These are phyloP conservation scores for Ambastaia sidthimunki DNA, from an alignment of 2,797 vertebrate species.

Conservation along the genomic window DNA sequence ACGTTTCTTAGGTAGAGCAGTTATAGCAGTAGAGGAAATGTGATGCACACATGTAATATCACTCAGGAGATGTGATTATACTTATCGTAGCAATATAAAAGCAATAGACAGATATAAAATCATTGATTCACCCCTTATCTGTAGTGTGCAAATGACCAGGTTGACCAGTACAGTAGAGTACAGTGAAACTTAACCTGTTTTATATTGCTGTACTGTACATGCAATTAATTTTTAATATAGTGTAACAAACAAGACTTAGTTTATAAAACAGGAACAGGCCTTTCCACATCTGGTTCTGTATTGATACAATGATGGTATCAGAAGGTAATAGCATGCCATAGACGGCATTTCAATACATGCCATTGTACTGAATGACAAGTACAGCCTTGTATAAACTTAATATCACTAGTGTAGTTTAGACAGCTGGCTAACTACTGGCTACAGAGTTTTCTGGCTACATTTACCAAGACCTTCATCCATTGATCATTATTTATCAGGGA, in stretches of 20 bases:
- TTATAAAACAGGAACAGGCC: no score
- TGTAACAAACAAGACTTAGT: no score
- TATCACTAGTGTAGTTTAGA: no score
- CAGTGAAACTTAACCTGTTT: background rate
- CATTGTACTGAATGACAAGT: no score
- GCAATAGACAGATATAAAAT: background rate
- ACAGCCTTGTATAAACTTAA: no score
- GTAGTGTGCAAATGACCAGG: background rate
- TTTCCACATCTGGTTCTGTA: no score
- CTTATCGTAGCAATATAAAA: background rate
- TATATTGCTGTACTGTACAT: background rate
- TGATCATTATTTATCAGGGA: conserved; percentile 20
- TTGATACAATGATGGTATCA: no score
- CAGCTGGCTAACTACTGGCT: background rate
- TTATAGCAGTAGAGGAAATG: conserved; percentile 32
- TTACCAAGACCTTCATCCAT: conserved; percentile 7
- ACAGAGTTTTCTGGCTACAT: background rate
- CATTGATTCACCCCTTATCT: background rate
- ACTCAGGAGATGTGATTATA: background rate
- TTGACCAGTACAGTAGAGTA: background rate
- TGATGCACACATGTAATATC: conserved; percentile 19
- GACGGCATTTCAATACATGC: no score
- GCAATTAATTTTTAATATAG: no score
- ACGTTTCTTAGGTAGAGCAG: background rate
- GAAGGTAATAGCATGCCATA: no score